Evolutionary conservation across 2,113 vertebrate genomes (phyloP), one percentile per base, ranked within the genome.

Genomic region (Ictidomys tridecemlineatus): DNA sequence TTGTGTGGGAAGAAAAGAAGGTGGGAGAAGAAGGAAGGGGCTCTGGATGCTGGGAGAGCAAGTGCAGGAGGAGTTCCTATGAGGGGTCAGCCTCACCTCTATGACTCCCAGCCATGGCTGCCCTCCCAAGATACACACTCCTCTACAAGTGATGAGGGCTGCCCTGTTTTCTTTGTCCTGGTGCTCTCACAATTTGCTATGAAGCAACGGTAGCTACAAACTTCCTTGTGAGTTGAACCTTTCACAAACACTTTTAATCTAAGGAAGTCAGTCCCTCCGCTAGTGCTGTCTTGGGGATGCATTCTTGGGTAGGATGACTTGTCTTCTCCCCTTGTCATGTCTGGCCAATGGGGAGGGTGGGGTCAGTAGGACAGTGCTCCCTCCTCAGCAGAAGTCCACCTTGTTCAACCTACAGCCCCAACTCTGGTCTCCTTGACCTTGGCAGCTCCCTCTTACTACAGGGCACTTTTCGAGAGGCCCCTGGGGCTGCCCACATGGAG

Each of bases 401-500:
- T 39, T 65, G 28, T 11, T n/a, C 37, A 37, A 18, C 48, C 45
- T 39, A 2, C 51, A 93, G 8, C 51, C 11, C 34, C 56, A 45
- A 42, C 8, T 69, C 67, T 94, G 48, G 69, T 45, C 67, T 80
- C 85, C 63, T 63, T 91, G 56, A 89, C 22, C 56, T 84, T 18
- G 0, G 7, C 0, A 2, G 4, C 20, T 18, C 5, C 39, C 39
- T 96, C 53, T 69, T 4, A 98, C 53, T 94, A 82, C 96, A 99
- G 99, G 99, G 99, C 0, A 98, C 98, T 4, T 99, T 99, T 93
- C 91, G 93, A 1, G 98, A 99, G 22, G 95, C 98, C 90, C 85
- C 95, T 1, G 98, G 98, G 12, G 98, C 98, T 12, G 94, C 97
- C 67, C 93, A 85, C 12, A 63, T 98, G 48, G 97, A 98, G 0